These are phyloP conservation scores for Chaetodon trifasciatus DNA, from an alignment of 2,797 vertebrate species.

Conservation along the genomic window DNA sequence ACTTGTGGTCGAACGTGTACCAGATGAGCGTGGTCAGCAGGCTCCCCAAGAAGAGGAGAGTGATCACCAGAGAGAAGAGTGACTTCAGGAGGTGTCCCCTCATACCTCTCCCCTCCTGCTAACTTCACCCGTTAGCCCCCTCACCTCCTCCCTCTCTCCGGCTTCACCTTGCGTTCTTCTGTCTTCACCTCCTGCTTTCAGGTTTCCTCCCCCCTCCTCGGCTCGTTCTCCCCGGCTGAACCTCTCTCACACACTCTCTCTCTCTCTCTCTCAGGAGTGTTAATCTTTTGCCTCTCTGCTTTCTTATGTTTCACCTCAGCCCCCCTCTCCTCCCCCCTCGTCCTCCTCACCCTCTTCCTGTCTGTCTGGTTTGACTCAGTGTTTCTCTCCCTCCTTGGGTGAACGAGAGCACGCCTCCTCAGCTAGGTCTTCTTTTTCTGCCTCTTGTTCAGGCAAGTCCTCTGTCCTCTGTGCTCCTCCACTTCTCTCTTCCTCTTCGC, in stretches of 20 bases:
- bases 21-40: slow-evolving; percentile 72
- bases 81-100: slow-evolving; percentile 57
- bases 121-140: slow-evolving; percentile 15
- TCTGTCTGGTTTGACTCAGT: slow-evolving; percentile 24
- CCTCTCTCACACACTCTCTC: not conserved
- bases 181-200: slow-evolving; percentile 5
- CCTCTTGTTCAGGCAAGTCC: slow-evolving; percentile 39
- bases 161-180: slow-evolving; percentile 24
- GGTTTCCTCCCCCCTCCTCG: slow-evolving; percentile 4
- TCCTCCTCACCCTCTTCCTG: slow-evolving; percentile 25
- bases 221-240: not conserved
- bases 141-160: slow-evolving; percentile 17
- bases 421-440: slow-evolving; percentile 3
- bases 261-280: not conserved
- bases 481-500: slow-evolving; percentile 12
- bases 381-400: not conserved
- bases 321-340: not conserved
- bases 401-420: slow-evolving; percentile 23
- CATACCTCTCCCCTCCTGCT: slow-evolving; percentile 60
- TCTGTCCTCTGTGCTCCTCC: not conserved
- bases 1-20: slow-evolving; percentile 67
- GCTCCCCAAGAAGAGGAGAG: slow-evolving; percentile 65
- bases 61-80: slow-evolving; percentile 62
- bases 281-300: slow-evolving; percentile 12
- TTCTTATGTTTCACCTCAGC: slow-evolving; percentile 3